Base-by-base conservation (phyloP, 1,140 invertebrate species). In the Acromyrmex charruanus region DNA sequence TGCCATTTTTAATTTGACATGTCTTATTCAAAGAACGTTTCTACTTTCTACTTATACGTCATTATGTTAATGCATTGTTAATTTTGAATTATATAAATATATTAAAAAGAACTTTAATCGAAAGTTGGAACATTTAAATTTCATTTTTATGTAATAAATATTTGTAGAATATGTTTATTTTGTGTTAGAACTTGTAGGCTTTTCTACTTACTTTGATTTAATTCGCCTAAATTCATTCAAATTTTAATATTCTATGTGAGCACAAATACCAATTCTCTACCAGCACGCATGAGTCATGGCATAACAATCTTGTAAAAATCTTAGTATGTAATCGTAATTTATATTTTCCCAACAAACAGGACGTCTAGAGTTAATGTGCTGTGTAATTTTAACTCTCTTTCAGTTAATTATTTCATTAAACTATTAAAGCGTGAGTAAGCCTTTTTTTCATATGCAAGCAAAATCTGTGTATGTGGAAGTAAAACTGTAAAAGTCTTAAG, bases 281-380 rank as follows among this genome's bases (percentile, higher is more conserved):
- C 86, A 89, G 77, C 77, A 85, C 79, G 86, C 79, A 87, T 75
- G 77, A 89, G 74, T 89, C 85, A 90, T 84, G 79, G 77, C 84
- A 89, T 65, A n/a, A 65, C 18, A 31, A 66, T 85, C 53, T 66
- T 79, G 49, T 85, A 28, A 66, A 3, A 68, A 65, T 77, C 79
- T 87, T 0, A 44, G 44, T 77, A 85, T 79, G 4, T 65, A 53
- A 49, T 39, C 39, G 74, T 84, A 84, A 75, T 69, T 61, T 65
- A 10, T 77, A 66, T 86, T 86, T 88, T 90, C 77, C 81, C 87
- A 86, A 88, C 77, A 90, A 90, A 90, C 77, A 88, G 81, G 72
- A 90, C 68, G 58, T 59, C 77, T 90, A 79, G 65, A 82, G 89
- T 91, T 91, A 91, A 82, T 88, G 55, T 90, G 81, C 74, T 85